A percentile compares a stretch with the other conserved stretches of the same genome.
Conservation (phyloP, 2,888 invertebrate genomes). For the Oligia fasciuncula region DNA sequence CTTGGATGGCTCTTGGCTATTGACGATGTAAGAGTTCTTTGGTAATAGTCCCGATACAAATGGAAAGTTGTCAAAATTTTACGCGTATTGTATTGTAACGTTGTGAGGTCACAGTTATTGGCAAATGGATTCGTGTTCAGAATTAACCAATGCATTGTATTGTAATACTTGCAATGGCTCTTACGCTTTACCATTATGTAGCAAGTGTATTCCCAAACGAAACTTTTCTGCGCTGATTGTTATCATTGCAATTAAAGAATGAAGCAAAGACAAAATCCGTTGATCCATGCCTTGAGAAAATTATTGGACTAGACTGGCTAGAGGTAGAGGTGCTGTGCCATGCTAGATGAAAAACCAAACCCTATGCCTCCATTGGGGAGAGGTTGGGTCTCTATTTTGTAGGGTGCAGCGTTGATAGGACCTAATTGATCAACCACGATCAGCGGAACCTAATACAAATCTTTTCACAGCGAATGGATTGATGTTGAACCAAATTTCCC, state of each 20-base stretch:
- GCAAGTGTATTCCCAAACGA: conserved; percentile 40
- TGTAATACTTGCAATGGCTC: conserved; percentile 49
- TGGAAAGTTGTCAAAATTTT: conserved; percentile 50
- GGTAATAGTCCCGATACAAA: conserved; percentile 29
- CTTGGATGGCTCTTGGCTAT: not conserved
- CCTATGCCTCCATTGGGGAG: too few relatives aligned
- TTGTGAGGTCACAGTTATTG: conserved; percentile 47
- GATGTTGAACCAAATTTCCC: not conserved
- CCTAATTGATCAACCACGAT: too few relatives aligned
- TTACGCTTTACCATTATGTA: conserved; percentile 46
- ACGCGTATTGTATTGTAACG: conserved; percentile 28
- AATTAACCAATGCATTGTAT: conserved; percentile 59
- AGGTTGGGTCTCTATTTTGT: not conserved
- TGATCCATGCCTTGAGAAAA: not conserved
- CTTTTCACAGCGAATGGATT: not conserved
- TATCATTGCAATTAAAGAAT: conserved; percentile 18
- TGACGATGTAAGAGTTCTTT: conserved; percentile 12
- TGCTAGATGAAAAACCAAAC: not conserved
- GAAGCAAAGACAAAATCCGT: not conserved
- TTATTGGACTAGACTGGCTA: not conserved
- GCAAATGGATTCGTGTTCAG: conserved; percentile 49
- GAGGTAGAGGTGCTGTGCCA: not conserved
- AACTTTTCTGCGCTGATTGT: conserved; percentile 8
- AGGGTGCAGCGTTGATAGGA: not conserved
- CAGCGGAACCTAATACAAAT: not conserved